Base-by-base conservation (phyloP, 1,140 invertebrate species). In the Scaptomyza hsui region DNA sequence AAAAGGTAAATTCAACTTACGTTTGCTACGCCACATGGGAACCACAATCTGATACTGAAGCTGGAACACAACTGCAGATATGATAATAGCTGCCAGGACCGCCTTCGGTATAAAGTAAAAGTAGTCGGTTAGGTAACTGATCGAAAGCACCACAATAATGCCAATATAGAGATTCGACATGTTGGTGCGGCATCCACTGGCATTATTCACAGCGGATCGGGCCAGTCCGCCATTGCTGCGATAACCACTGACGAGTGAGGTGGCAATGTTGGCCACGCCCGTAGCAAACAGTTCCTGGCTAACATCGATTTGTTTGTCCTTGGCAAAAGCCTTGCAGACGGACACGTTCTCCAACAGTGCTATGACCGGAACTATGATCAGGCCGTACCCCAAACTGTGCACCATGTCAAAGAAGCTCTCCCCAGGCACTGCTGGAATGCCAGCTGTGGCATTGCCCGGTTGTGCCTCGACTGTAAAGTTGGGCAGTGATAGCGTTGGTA, bases 161-260 rank as follows among this genome's bases (percentile, higher is more conserved):
- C 96, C 96, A 94, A 92, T 90, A 12, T 91, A 91, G 9, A 98
- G 79, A 10, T 97, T 97, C 24, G 95, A 96, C 56, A 97, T 90
- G 0, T 97, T 95, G n/a, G 97, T 98, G 78, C 95, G 94, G 0
- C 97, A 97, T 10, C 97, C 97, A 79, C 96, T 97, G 52, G 95
- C 95, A 89, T 98, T 96, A 89, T 97, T 97, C 0, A 99, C 97
- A 19, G 97, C 97, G 73, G 97, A 90, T 67, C 97, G 93, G 6
- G 95, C 95, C 19, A 97, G 93, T 15, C 96, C 96, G 29, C 96
- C 97, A 16, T 96, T 96, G 4, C 96, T 94, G 7, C 97, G 97
- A 90, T 96, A 97, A 0, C 96, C 92, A 91, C 95, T 95, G 62
- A 98, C 94, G 90, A 99, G 96, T 0, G 97, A 97, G 88, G 96